A percentile compares a stretch with the other conserved stretches of the same genome.
These are phyloP conservation scores for Autographa gamma DNA, from an alignment of 2,888 invertebrate genomes.

Conservation along the genomic window DNA sequence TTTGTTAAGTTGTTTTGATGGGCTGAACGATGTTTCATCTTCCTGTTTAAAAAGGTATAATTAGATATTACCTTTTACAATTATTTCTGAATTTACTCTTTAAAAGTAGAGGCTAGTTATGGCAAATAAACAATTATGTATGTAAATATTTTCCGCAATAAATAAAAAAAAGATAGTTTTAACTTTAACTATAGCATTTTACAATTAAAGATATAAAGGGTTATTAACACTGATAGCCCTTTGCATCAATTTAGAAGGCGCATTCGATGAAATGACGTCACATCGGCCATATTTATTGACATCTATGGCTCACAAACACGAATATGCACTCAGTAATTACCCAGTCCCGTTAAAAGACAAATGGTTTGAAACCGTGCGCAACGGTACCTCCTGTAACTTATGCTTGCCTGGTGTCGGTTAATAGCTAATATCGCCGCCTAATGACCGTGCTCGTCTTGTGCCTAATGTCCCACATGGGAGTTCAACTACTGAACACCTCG, in stretches of 20 bases:
- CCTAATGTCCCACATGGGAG: conserved; percentile 85
- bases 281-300: conserved; percentile 41
- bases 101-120: too few species aligned
- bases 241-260: not conserved
- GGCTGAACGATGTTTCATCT: conserved; percentile 43
- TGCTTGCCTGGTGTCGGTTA: conserved; percentile 81
- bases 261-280: conserved; percentile 11
- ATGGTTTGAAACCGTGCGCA: conserved; percentile 74
- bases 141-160: not conserved
- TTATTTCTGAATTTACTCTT: too few species aligned
- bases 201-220: too few species aligned
- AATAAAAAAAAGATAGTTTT: too few species aligned
- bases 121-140: too few species aligned
- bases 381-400: conserved; percentile 72
- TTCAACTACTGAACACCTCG: conserved; percentile 54
- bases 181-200: too few species aligned
- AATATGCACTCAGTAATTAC: conserved; percentile 57
- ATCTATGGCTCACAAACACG: conserved; percentile 45
- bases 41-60: conserved; percentile 43
- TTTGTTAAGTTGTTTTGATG: conserved; percentile 51
- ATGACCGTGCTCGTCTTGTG: conserved; percentile 86
- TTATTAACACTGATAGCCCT: not conserved
- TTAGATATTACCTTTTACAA: not conserved
- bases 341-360: conserved; percentile 74
- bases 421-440: conserved; percentile 89